These are phyloP conservation scores for Salvelinus fontinalis DNA, from an alignment of 2,113 vertebrate genomes.

Conservation along the genomic window DNA sequence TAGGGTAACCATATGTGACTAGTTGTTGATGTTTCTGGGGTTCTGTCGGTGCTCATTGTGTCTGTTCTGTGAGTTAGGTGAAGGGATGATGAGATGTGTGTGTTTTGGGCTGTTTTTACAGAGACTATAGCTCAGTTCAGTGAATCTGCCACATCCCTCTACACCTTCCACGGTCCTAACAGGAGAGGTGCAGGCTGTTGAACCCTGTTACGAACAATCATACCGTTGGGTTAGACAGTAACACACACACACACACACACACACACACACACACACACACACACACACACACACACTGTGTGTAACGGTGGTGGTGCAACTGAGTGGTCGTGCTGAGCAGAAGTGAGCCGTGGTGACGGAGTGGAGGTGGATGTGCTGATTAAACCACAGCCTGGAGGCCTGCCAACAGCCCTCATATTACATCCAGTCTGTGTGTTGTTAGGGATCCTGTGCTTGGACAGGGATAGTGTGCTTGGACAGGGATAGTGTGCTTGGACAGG, in stretches of 20 bases:
- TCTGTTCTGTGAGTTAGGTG: too few relatives aligned
- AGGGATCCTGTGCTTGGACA: too few relatives aligned
- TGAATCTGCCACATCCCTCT: not conserved
- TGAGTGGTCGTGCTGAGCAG: not conserved
- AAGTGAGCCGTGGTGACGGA: conserved; percentile 1
- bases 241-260: not conserved
- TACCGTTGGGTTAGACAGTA: not conserved
- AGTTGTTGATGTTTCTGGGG: too few relatives aligned
- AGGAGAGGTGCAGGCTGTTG: not conserved
- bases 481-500: too few relatives aligned
- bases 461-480: too few relatives aligned
- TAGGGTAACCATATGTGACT: too few relatives aligned
- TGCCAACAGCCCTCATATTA: not conserved
- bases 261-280: not conserved
- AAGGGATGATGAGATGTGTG: not conserved
- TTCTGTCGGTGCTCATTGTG: too few relatives aligned
- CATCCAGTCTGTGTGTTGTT: not conserved
- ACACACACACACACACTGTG: not conserved
- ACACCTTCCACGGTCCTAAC: not conserved
- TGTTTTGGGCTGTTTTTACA: not conserved
- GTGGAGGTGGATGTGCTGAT: conserved; percentile 1
- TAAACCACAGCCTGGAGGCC: conserved; percentile 3
- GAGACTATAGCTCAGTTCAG: not conserved
- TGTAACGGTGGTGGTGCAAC: not conserved
- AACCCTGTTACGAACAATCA: not conserved